Evolutionary conservation across 2,888 invertebrate genomes (phyloP).

Genomic region (Synergus gifuensis): DNA sequence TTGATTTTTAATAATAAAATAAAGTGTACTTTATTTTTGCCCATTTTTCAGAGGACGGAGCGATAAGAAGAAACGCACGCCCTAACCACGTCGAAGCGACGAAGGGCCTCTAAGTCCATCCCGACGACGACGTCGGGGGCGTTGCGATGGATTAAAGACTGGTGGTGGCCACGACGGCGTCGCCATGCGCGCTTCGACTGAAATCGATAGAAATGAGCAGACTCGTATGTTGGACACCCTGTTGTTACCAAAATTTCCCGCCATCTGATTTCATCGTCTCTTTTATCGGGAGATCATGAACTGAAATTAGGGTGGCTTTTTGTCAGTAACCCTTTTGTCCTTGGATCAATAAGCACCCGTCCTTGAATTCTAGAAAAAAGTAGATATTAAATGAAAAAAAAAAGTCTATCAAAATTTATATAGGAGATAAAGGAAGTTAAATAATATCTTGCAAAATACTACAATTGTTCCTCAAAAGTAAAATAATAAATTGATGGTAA

Average conservation of each 20-base stretch:
- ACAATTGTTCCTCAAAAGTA: too few species aligned
- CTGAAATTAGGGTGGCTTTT: background rate
- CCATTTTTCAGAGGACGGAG: background rate
- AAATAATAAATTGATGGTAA: background rate
- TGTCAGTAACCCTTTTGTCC: background rate
- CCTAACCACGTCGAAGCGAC: slow-evolving; percentile 12
- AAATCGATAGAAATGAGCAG: slow-evolving; percentile 59
- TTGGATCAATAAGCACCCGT: background rate
- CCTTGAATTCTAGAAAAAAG: background rate
- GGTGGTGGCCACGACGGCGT: slow-evolving; percentile 55
- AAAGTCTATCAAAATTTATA: background rate
- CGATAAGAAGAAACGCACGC: background rate
- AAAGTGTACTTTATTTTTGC: background rate
- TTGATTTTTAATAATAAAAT: background rate
- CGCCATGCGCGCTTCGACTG: slow-evolving; percentile 60
- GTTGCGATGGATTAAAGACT: slow-evolving; percentile 61
- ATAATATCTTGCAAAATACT: too few species aligned
- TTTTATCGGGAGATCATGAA: background rate
- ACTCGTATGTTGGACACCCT: slow-evolving; percentile 57
- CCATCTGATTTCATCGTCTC: background rate
- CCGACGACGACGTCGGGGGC: slow-evolving; percentile 52
- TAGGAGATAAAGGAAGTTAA: too few species aligned
- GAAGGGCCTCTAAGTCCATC: slow-evolving; percentile 10
- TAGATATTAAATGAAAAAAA: background rate
- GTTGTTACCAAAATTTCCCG: slow-evolving; percentile 51